A percentile compares a stretch with the other conserved stretches of the same genome.
Conservation (phyloP, 2,113 vertebrate genomes). For the Mellivora capensis region DNA sequence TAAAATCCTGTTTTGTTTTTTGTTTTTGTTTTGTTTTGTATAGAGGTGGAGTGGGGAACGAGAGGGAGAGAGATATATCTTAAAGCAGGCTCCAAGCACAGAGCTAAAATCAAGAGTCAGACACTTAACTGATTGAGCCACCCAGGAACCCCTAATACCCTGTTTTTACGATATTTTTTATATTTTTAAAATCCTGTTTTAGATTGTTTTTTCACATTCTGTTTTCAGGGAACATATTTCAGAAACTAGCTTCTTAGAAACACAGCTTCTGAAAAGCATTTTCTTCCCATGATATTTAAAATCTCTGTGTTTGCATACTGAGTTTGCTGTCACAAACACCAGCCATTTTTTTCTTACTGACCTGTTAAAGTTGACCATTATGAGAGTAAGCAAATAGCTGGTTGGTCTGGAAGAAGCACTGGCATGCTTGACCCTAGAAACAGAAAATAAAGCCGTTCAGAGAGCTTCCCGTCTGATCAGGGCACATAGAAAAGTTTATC, state of each 20-base stretch:
- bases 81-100: not conserved
- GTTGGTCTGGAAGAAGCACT: not conserved
- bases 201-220: not conserved
- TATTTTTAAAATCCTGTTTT: slow-evolving; percentile 3
- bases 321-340: not conserved
- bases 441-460: not conserved
- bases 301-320: not conserved
- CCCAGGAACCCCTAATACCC: not conserved
- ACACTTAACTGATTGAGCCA: not conserved
- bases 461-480: not conserved
- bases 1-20: slow-evolving; percentile 20
- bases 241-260: slow-evolving; percentile 13
- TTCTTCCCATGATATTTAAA: not conserved
- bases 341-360: not conserved
- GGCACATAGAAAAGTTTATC: not conserved
- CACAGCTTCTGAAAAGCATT: slow-evolving; percentile 6
- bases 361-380: not conserved
- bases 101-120: not conserved
- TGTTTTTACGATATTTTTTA: not conserved
- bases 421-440: not conserved
- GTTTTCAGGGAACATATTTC: not conserved
- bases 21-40: not conserved
- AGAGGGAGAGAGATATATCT: not conserved
- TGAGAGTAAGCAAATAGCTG: not conserved
- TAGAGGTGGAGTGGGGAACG: not conserved